These are phyloP conservation scores for Trichonephila clavipes DNA, from an alignment of 1,140 invertebrate species.

Conservation along the genomic window DNA sequence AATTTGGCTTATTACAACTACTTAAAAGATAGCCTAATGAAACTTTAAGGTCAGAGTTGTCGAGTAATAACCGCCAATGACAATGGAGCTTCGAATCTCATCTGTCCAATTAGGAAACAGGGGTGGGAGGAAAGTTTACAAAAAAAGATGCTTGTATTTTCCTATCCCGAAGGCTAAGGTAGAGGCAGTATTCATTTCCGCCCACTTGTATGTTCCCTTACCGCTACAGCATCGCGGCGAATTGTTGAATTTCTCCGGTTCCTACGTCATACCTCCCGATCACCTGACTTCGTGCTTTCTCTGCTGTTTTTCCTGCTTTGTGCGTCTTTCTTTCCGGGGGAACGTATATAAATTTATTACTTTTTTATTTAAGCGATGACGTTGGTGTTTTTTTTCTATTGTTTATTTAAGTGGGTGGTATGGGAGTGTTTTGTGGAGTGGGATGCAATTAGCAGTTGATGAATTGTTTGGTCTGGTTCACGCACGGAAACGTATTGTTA, in stretches of 20 bases:
- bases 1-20: no score
- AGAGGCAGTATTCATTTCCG: constrained; percentile 28
- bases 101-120: neutral
- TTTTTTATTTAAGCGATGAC: neutral
- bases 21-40: neutral
- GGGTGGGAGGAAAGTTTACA: constrained; percentile 5
- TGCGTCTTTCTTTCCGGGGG: neutral
- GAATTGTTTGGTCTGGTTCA: neutral
- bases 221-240: constrained; percentile 25
- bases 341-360: neutral
- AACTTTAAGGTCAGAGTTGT: neutral
- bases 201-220: constrained; percentile 18
- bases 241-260: neutral
- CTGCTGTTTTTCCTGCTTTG: neutral
- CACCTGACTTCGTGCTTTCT: constrained; percentile 28
- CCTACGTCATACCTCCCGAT: neutral
- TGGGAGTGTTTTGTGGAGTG: neutral
- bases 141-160: neutral
- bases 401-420: neutral
- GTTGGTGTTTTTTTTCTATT: neutral
- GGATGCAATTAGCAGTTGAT: neutral
- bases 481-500: no score
- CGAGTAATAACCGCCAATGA: neutral
- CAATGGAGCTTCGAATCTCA: constrained; percentile 23
- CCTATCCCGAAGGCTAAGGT: constrained; percentile 41